Base-by-base conservation (phyloP, 2,113 vertebrate genomes). In the Choloepus hoffmanni region DNA sequence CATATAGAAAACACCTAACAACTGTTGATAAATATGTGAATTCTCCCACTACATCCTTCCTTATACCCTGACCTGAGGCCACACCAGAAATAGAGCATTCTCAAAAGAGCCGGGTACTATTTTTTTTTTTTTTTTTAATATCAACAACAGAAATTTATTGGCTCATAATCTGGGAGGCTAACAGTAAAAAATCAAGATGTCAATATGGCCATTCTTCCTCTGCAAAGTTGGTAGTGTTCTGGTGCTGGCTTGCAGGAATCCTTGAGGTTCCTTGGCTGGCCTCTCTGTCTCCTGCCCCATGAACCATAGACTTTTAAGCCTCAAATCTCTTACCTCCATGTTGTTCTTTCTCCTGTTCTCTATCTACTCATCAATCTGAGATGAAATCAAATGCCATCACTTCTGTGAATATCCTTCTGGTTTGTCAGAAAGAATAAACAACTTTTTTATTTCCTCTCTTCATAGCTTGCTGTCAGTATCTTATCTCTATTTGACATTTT, bases 321-420 rank as follows among this genome's bases (percentile, higher is more conserved):
- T 84, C 19, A 9, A 67, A 3, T 85, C 8, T 33, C 82, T 77
- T 67, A 30, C 16, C 53, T 45, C 3, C 36, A 28, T n/a, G 15
- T 16, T 82, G 19, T 50, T 86, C 26, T 13, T 12, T 72, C 30
- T 7, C 7, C 16, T 12, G 21, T 68, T 89, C 50, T n/a, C 15
- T 74, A 65, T 33, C 33, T 45, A 85, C 60, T 73, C 62, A 67
- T 95, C 77, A 40, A 60, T 92, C n/a, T 90, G 21, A 92, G 14
- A 10, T 92, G 30, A 96, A 93, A 88, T 90, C 60, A 85, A 95
- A 73, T 73, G 60, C 7, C 67, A 88, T 92, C 76, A 82, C 67
- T 89, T 94, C 55, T 43, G 2, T 62, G 60, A 84, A 14, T 65
- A 14, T 95, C 76, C 87, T 95, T 90, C 72, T 89, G n/a, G 85